Percentiles rank a stretch among this genome's conserved stretches.
These are phyloP conservation scores for Lysiphlebus fabarum DNA, from an alignment of 1,140 invertebrate genomes.

Conservation along the genomic window DNA sequence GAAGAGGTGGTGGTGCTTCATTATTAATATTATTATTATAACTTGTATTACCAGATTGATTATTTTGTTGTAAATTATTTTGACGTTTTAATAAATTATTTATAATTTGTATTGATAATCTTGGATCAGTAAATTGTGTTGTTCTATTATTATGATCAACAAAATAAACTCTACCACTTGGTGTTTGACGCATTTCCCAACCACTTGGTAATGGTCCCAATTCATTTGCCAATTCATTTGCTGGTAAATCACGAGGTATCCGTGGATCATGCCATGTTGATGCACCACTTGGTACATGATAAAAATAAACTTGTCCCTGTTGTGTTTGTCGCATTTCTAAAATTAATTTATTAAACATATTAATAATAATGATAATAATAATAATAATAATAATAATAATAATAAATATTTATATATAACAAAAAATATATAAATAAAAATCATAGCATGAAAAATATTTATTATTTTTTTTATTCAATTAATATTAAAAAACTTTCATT, in stretches of 20 bases:
- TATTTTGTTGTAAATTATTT: slow-evolving; percentile 11
- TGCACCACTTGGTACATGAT: slow-evolving; percentile 83
- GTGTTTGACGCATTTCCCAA: slow-evolving; percentile 92
- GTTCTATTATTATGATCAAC: slow-evolving; percentile 96
- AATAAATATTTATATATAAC: too few relatives aligned
- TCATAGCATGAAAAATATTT: too few relatives aligned
- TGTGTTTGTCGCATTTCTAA: slow-evolving; percentile 90
- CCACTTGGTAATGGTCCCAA: slow-evolving; percentile 84
- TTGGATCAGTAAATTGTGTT: slow-evolving; percentile 93
- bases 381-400: too few relatives aligned
- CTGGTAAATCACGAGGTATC: slow-evolving; percentile 74
- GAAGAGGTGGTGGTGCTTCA: slow-evolving; percentile 26
- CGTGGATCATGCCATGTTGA: slow-evolving; percentile 95
- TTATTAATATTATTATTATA: slow-evolving; percentile 35
- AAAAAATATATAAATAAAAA: too few relatives aligned
- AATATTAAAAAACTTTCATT: too few relatives aligned
- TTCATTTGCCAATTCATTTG: slow-evolving; percentile 65
- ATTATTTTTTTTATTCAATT: too few relatives aligned
- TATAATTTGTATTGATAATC: slow-evolving; percentile 67
- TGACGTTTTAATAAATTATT: slow-evolving; percentile 59
- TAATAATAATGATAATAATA: too few relatives aligned
- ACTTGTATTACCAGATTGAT: slow-evolving; percentile 9
- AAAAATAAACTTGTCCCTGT: slow-evolving; percentile 96
- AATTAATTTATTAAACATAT: too few relatives aligned
- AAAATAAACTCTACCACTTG: slow-evolving; percentile 88